Evolutionary conservation across 2,888 invertebrate genomes (phyloP).

Genomic region (Digitonthophagus gazella): DNA sequence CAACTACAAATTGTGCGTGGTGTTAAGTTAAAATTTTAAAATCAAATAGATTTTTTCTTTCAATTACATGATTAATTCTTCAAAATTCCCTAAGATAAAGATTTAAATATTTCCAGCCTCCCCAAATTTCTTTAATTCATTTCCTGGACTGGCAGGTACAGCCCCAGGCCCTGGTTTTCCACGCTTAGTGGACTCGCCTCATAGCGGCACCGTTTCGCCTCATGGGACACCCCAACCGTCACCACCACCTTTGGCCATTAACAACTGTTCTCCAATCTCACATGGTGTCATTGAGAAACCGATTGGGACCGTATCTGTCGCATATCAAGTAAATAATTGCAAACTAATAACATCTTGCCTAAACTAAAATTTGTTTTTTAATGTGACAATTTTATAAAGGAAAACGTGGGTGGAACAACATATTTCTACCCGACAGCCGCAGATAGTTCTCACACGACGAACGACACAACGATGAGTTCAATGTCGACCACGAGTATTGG

Average conservation of each 20-base stretch:
- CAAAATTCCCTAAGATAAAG: background rate
- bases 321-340: slow-evolving; percentile 43
- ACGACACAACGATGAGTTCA: slow-evolving; percentile 47
- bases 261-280: slow-evolving; percentile 49
- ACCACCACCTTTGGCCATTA: slow-evolving; percentile 45
- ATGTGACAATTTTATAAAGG: slow-evolving; percentile 57
- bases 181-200: slow-evolving; percentile 46
- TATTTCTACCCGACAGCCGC: slow-evolving; percentile 80
- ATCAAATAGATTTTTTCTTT: too few species aligned
- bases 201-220: slow-evolving; percentile 48
- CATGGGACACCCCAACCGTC: slow-evolving; percentile 55
- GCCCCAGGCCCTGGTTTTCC: slow-evolving; percentile 35
- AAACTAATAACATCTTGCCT: background rate
- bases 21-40: too few species aligned
- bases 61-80: too few species aligned
- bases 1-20: too few species aligned
- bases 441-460: slow-evolving; percentile 50
- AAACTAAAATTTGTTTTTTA: background rate
- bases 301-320: slow-evolving; percentile 40
- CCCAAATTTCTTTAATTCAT: slow-evolving; percentile 50
- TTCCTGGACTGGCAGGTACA: slow-evolving; percentile 41
- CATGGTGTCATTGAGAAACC: slow-evolving; percentile 42
- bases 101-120: slow-evolving; percentile 38
- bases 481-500: slow-evolving; percentile 48
- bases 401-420: slow-evolving; percentile 92